Evolutionary conservation across 2,797 vertebrate species (phyloP), one percentile per base, ranked within the genome.

Genomic region (Mormyrus hasselquistii): DNA sequence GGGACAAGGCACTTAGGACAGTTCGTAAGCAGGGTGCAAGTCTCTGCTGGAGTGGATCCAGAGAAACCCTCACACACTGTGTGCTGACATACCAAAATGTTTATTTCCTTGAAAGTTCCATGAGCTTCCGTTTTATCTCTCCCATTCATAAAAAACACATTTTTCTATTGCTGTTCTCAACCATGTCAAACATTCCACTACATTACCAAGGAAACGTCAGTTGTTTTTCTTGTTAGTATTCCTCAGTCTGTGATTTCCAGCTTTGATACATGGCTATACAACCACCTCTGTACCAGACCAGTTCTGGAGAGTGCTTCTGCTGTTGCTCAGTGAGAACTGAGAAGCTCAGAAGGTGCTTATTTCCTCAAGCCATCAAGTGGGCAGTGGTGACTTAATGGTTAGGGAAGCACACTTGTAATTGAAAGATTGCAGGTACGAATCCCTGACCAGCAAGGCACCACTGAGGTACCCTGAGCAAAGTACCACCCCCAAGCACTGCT

Each of bases 111-210:
- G n/a, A 50, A 73, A 29, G 22, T 38, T 50, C n/a, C 76, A 41
- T 55, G 34, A 44, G 86, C 41, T 52, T 50, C 47, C 16, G 10
- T 47, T 89, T 49, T 10, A n/a, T 53, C 44, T 52, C n/a, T 50
- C 7, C 22, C 49, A 52, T 4, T 84, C 55, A 29, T n/a, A 90
- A 86, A 89, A 79, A 29, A n/a, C 19, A 34, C 19, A 84, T 88
- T 90, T 41, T 90, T n/a, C 41, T 73, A 4, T 76, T 47, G 22
- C 53, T 10, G 44, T 65, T 85, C 57, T 41, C 47, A 86, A 69
- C 59, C 29, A 53, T 10, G 3, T n/a, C 38, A 29, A 69, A 86
- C 76, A 47, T n/a, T 82, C 76, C 76, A 14, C 14, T 82, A 38
- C 25, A 16, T 73, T 34, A 44, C 38, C 19, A 14, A 47, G 19